Conservation (phyloP, 2,888 invertebrate species). For the Spatulosminthurus flaviceps region DNA sequence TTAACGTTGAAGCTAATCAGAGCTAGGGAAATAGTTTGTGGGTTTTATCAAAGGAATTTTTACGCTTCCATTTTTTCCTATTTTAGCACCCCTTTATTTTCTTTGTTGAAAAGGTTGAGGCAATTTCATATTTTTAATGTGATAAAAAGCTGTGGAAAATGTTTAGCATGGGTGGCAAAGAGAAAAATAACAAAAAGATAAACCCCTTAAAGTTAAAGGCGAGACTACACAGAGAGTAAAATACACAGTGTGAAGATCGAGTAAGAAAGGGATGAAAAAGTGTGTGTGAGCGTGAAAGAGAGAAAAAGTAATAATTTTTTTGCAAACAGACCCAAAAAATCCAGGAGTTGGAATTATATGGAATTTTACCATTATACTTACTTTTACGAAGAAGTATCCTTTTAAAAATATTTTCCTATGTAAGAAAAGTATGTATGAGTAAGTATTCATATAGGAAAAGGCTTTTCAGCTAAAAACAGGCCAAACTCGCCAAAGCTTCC, state of each 20-base stretch:
- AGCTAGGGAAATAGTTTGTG: too few species aligned
- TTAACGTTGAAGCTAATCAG: too few species aligned
- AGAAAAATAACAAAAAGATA: not conserved
- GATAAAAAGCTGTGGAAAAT: not conserved
- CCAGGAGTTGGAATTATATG: too few species aligned
- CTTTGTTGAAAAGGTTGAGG: not conserved
- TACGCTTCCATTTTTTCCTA: not conserved
- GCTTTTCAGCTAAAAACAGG: not conserved
- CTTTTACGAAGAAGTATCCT: too few species aligned
- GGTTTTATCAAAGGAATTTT: not conserved
- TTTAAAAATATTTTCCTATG: too few species aligned
- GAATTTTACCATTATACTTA: too few species aligned
- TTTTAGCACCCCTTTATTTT: too few species aligned
- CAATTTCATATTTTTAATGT: not conserved
- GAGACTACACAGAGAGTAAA: not conserved
- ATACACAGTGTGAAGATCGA: not conserved
- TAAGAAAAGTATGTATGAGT: not conserved
- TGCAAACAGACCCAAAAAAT: conserved; percentile 4
- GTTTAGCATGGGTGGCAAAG: not conserved
- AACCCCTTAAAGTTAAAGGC: not conserved
- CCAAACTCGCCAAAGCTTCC: conserved; percentile 14
- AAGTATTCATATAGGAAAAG: not conserved
- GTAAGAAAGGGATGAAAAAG: not conserved
- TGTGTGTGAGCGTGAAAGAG: too few species aligned
- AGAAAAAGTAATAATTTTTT: not conserved